Evolutionary conservation across 2,113 vertebrate genomes (phyloP).

Genomic region (Ciconia boyciana): DNA sequence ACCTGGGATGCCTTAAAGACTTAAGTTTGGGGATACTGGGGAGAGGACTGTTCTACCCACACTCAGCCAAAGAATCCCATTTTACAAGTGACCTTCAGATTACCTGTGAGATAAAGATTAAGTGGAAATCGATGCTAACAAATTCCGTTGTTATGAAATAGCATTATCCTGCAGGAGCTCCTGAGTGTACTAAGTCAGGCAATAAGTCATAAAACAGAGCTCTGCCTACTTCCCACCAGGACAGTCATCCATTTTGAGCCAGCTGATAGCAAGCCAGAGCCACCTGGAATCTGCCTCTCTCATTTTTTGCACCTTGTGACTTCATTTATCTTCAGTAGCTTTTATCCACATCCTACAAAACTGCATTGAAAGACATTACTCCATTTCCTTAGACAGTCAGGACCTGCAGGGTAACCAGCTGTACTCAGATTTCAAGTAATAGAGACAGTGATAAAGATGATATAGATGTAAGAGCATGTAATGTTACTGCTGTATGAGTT

Average conservation of each 20-base stretch:
- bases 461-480: not conserved
- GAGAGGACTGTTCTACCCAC: fast-evolving
- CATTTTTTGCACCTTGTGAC: not conserved
- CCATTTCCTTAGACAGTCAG: not conserved
- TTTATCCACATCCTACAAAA: not conserved
- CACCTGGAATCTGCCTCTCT: not conserved
- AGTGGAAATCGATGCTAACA: not conserved
- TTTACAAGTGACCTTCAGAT: not conserved
- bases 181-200: not conserved
- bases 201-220: not conserved
- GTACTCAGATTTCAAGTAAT: not conserved
- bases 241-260: not conserved
- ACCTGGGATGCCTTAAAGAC: not conserved
- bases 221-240: not conserved
- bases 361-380: not conserved
- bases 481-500: not conserved
- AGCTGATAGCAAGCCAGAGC: not conserved
- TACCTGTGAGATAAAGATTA: not conserved
- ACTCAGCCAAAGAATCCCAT: not conserved
- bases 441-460: not conserved
- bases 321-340: not conserved
- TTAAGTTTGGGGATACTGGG: not conserved
- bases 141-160: not conserved
- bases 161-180: not conserved
- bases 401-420: not conserved